Percentiles rank a stretch among this genome's conserved stretches.
Evolutionary conservation across 2,888 invertebrate species (phyloP).

Genomic region (Trypoxylon attenuatum): DNA sequence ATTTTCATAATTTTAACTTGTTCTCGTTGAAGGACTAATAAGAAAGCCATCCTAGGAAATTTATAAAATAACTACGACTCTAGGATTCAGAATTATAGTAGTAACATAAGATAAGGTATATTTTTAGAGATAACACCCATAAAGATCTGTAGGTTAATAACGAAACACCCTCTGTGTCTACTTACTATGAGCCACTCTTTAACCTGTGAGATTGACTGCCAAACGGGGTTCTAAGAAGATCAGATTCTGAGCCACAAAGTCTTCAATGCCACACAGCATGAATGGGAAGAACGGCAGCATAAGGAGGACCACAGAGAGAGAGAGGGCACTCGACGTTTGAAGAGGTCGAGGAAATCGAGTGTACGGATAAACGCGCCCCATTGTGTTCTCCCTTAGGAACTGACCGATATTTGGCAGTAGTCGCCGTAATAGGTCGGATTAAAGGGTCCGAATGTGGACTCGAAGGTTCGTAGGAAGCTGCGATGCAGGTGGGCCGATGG

Average conservation of each 20-base stretch:
- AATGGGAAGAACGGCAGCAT: conserved; percentile 7
- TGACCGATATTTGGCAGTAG: conserved; percentile 56
- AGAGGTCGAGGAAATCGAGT: conserved; percentile 46
- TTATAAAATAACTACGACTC: too few species aligned
- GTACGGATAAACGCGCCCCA: conserved; percentile 43
- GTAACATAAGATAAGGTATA: too few species aligned
- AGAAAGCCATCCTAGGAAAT: too few species aligned
- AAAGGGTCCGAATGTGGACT: conserved; percentile 34
- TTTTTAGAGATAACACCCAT: too few species aligned
- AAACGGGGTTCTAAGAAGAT: too few species aligned
- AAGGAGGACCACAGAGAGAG: conserved; percentile 11
- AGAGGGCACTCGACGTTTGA: conserved; percentile 27
- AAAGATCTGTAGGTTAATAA: too few species aligned
- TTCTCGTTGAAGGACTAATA: too few species aligned
- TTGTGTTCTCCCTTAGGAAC: conserved; percentile 39
- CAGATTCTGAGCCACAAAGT: conserved; percentile 8
- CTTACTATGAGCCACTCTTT: too few species aligned
- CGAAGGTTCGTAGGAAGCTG: conserved; percentile 25
- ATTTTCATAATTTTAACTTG: too few species aligned
- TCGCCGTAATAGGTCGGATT: conserved; percentile 50
- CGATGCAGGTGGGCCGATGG: conserved; percentile 29
- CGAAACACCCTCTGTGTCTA: too few species aligned
- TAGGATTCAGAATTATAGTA: too few species aligned
- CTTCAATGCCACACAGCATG: conserved; percentile 20
- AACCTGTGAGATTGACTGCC: too few species aligned